Evolutionary conservation across 2,113 vertebrate genomes (phyloP), one percentile per base, ranked within the genome.

Genomic region (Sisor rabdophorus): DNA sequence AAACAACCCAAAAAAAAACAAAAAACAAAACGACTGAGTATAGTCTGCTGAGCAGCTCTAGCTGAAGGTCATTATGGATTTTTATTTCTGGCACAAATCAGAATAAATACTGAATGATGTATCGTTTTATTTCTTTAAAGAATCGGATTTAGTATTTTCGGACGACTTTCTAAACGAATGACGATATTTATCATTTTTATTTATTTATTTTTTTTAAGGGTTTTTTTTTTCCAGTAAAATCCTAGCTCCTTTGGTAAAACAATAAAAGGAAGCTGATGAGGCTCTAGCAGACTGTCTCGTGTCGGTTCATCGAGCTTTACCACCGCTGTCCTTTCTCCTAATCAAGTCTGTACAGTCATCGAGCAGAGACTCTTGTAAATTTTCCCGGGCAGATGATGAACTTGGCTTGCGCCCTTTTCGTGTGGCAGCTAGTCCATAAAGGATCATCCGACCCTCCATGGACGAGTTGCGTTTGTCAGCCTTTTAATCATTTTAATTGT

Each of bases 401-500:
- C 16, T n/a, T 48, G 40, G 58, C 36, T 47, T 20, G 13, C 75
- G 80, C 58, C 68, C 60, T 79, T 73, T 82, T 59, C 19, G 3
- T 54, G 32, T 36, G 48, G 48, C 73, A 64, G 83, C 83, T 50
- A 87, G 82, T 52, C 48, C 22, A 16, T 61, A 44, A 88, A 88
- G 88, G 86, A 84, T 84, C 85, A 84, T 81, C 82, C 70, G 69
- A 80, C 74, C 79, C 79, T 69, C 79, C 74, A 76, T 56, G 59
- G 81, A 85, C 80, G 36, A 83, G 77, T 73, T 83, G 81, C 85
- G 84, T 89, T 89, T 89, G 78, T 84, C 80, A 77, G 32, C 59
- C 68, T 86, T 83, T 82, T 79, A 85, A 84, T 87, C 78, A 84
- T 87, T 79, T 72, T 77, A 89, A 87, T 82, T 80, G 86, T 80